Evolutionary conservation across 1,140 invertebrate genomes (phyloP).

Genomic region (Triops longicaudatus): DNA sequence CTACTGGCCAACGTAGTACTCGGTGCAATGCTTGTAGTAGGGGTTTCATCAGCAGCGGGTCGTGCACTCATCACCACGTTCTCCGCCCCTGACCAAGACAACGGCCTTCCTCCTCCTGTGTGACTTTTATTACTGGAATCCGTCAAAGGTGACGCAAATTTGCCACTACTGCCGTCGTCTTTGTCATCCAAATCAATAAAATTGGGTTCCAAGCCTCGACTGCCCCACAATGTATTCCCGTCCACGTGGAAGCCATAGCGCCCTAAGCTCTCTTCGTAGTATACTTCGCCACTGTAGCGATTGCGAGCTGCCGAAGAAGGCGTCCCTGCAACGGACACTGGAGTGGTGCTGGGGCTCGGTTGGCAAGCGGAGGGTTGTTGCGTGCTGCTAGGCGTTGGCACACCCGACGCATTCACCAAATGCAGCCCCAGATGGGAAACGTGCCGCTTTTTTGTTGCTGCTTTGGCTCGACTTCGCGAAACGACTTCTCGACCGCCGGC

Average conservation of each 20-base stretch:
- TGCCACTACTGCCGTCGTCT: slow-evolving; percentile 5
- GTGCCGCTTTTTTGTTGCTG: slow-evolving; percentile 44
- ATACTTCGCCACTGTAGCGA: slow-evolving; percentile 28
- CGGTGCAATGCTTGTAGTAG: not conserved
- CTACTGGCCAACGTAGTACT: not conserved
- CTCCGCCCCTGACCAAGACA: not conserved
- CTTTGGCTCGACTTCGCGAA: slow-evolving; percentile 68
- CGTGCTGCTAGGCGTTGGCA: slow-evolving; percentile 3
- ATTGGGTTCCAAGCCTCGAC: slow-evolving; percentile 25
- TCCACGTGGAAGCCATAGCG: slow-evolving; percentile 28
- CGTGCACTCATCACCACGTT: not conserved
- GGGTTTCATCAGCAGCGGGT: not conserved
- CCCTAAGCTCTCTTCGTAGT: slow-evolving; percentile 27
- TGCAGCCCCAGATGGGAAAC: slow-evolving; percentile 19
- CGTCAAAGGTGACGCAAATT: not conserved
- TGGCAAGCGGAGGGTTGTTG: not conserved
- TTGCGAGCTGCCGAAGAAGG: slow-evolving; percentile 17
- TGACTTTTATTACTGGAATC: not conserved
- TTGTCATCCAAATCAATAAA: slow-evolving; percentile 19
- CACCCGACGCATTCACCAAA: slow-evolving; percentile 18
- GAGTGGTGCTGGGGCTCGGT: not conserved
- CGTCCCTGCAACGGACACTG: slow-evolving; percentile 26
- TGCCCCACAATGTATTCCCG: slow-evolving; percentile 28
- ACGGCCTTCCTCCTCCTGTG: not conserved
- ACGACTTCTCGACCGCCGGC: slow-evolving; percentile 76